phyloP scores from a whole-genome alignment of 2,797 vertebrate species.

The Pteropus rufus region DNA sequence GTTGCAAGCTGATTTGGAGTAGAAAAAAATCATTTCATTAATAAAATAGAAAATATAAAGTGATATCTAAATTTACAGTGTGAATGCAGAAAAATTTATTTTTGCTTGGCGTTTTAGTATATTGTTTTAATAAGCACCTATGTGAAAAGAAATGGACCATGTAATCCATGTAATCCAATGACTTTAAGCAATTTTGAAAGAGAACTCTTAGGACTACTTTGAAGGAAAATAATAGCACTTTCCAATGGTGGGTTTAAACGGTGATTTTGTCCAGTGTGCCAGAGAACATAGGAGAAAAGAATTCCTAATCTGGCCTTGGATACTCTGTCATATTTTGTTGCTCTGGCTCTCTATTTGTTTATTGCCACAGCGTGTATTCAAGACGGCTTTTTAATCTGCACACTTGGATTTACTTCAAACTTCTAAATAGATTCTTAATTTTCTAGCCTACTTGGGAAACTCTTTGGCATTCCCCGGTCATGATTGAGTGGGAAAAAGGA shows the following conservation, averaged over 20 bases:
- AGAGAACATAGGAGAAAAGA: background rate
- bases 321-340: background rate
- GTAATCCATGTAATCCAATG: background rate
- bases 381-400: constrained; percentile 3
- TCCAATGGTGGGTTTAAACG: fast-evolving
- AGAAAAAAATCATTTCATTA: background rate
- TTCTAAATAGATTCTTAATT: background rate
- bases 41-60: background rate
- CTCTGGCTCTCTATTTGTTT: background rate
- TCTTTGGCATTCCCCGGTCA: background rate
- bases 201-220: background rate
- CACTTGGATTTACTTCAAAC: background rate
- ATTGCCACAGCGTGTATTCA: background rate
- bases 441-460: background rate
- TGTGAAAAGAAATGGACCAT: background rate
- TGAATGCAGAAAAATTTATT: background rate
- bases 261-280: background rate
- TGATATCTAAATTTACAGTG: background rate
- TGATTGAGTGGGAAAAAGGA: background rate
- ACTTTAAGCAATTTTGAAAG: background rate
- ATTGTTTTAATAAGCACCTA: background rate
- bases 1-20: background rate
- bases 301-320: background rate
- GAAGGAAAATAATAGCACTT: background rate
- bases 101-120: background rate